Conservation (phyloP, 2,888 invertebrate species). For the Chironomus tentans region DNA sequence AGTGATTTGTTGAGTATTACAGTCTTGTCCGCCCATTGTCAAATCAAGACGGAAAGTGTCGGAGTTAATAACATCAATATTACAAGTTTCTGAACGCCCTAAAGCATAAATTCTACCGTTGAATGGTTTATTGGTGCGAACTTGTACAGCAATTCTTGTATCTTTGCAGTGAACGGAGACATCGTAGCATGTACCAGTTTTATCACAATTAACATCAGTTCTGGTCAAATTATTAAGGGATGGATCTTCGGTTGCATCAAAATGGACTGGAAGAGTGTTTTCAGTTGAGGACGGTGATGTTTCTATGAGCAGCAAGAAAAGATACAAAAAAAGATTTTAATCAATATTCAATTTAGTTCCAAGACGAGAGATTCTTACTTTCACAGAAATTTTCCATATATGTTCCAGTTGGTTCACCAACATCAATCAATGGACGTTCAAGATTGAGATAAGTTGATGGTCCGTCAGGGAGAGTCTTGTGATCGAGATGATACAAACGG, state of each 20-base stretch:
- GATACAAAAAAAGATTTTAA: too few relatives aligned
- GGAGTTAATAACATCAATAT: conserved; percentile 86
- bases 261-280: conserved; percentile 60
- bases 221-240: conserved; percentile 63
- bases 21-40: conserved; percentile 89
- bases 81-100: conserved; percentile 89
- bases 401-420: conserved; percentile 79
- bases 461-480: conserved; percentile 84
- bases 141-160: conserved; percentile 85
- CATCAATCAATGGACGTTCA: conserved; percentile 81
- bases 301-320: conserved; percentile 37
- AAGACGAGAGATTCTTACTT: conserved; percentile 50
- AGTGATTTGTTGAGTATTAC: conserved; percentile 91
- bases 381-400: conserved; percentile 88
- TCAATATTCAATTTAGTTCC: too few relatives aligned
- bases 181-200: conserved; percentile 90
- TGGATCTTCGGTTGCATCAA: conserved; percentile 69
- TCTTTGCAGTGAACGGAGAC: conserved; percentile 92
- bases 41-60: conserved; percentile 86
- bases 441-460: conserved; percentile 84
- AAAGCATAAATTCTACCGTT: conserved; percentile 90
- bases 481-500: conserved; percentile 84
- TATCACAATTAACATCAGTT: conserved; percentile 81
- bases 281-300: conserved; percentile 43
- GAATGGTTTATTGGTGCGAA: conserved; percentile 87